Base-by-base conservation (phyloP, 2,113 vertebrate genomes). In the Hassar affinis region DNA sequence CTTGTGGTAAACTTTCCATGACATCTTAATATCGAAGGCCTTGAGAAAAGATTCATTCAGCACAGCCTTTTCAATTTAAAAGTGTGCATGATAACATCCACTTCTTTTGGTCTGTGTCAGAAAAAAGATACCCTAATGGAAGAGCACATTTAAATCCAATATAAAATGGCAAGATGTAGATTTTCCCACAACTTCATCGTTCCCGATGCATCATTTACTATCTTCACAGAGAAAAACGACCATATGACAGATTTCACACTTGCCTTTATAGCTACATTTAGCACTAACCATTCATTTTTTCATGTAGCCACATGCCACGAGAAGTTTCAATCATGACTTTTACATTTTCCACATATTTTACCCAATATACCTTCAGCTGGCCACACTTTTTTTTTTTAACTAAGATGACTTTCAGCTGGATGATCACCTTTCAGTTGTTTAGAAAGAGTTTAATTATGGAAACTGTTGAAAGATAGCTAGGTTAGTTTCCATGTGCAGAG, bases 1-100 rank as follows among this genome's bases (percentile, higher is more conserved):
- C 61, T 91, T 90, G 91, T 85, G 93, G 92, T 95, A 91, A 94
- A 96, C 90, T 96, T 97, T 96, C 96, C 96, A 96, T 96, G 92
- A 95, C 94, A 95, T 88, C 88, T 54, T 87, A 87, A 90, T 86
- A 91, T 82, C 93, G 85, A 76, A 78, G 92, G 92, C 92, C 91
- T 86, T 61, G 76, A 84, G 25, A 85, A 78, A 71, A 51, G 61
- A 9, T 52, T 82, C 54, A 85, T 84, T 71, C 71, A 84, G 69
- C 69, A n/a, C 61, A 59, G 6, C 17, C 42, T 68, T 80, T 54
- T 17, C 42, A 17, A 22, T 47, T 56, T 56, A 25, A 82, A 47
- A 49, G 8, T 49, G 27, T 74, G 76, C 33, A 79, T 81, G 49
- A 66, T n/a, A 45, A 85, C 20, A 2, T 9, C n/a, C 10, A 6